Percentiles rank a stretch among this genome's conserved stretches.
Evolutionary conservation across 2,797 vertebrate species (phyloP).

Genomic region (Peromyscus aztecus): DNA sequence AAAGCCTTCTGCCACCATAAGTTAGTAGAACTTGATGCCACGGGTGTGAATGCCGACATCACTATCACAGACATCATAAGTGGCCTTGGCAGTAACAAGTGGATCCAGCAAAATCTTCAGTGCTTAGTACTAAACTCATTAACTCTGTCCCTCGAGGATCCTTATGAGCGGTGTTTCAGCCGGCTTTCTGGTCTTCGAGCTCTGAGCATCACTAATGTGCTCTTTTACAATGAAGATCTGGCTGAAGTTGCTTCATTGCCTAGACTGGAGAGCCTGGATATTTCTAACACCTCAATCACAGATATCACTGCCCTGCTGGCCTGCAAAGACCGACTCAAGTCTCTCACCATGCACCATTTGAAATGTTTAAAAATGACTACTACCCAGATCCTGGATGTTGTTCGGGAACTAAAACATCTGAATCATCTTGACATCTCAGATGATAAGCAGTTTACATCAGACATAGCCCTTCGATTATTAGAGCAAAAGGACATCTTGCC

Average conservation of each 20-base stretch:
- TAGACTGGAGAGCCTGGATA: conserved; percentile 96
- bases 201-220: conserved; percentile 96
- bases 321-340: conserved; percentile 95
- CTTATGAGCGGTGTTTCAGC: conserved; percentile 94
- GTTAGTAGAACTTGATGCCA: conserved; percentile 96
- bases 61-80: conserved; percentile 98
- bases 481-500: conserved; percentile 95
- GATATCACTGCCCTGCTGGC: conserved; percentile 95
- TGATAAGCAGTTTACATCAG: conserved; percentile 99
- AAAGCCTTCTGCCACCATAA: conserved; percentile 97
- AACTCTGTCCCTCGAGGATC: conserved; percentile 97
- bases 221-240: conserved; percentile 97
- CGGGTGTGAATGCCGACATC: conserved; percentile 97
- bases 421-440: conserved; percentile 99
- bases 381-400: conserved; percentile 95
- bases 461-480: conserved; percentile 96
- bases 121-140: conserved; percentile 96
- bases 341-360: conserved; percentile 98
- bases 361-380: conserved; percentile 99
- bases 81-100: conserved; percentile 96
- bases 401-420: conserved; percentile 89
- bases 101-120: conserved; percentile 96
- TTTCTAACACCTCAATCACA: conserved; percentile 99
- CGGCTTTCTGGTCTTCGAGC: conserved; percentile 94
- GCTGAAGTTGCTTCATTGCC: conserved; percentile 95